Base-by-base conservation (phyloP, 1,140 invertebrate genomes). In the Cotesia typhae region DNA sequence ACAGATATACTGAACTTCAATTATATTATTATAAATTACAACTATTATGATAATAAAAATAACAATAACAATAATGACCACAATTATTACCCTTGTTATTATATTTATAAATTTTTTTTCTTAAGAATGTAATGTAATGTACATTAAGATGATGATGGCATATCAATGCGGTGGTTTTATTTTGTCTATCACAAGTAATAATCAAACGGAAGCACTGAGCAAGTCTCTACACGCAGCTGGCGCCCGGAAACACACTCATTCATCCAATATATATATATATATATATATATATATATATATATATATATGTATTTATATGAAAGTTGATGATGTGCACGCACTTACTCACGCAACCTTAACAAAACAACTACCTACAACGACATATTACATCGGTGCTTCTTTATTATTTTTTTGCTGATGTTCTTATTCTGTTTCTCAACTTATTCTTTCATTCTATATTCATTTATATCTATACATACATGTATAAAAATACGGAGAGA, bases 171-270 rank as follows among this genome's bases (percentile, higher is more conserved):
- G 41, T 47, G 41, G 41, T 47, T 47, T 47, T 47, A 47, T 47
- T 47, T 57, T 20, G 53, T 57, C 53, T 57, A 57, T 57, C 53
- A 61, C 57, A 10, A 47, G 41, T 47, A 69, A 70, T 70, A 70
- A 70, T 70, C 69, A 70, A 70, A 70, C 69, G 60, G 60, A 70
- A 70, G 60, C 47, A 38, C 36, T 17, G 69, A 63, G 41, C 41
- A 47, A 41, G 38, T 63, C 59, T 63, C 55, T 41, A 20, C 69
- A 70, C 69, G 69, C 69, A 70, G 69, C 69, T 70, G 69, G 60
- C 60, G 69, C 69, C 69, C 69, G 59, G 69, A 70, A 70, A 70
- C 69, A 64, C 69, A 70, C 38, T 41, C 59, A 64, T 61, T 61
- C 47, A 70, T 35, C 36, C 57, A 20, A 41, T 70, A 60, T 37